phyloP scores from a whole-genome alignment of 2,113 vertebrate species.

The Aythya baeri region DNA sequence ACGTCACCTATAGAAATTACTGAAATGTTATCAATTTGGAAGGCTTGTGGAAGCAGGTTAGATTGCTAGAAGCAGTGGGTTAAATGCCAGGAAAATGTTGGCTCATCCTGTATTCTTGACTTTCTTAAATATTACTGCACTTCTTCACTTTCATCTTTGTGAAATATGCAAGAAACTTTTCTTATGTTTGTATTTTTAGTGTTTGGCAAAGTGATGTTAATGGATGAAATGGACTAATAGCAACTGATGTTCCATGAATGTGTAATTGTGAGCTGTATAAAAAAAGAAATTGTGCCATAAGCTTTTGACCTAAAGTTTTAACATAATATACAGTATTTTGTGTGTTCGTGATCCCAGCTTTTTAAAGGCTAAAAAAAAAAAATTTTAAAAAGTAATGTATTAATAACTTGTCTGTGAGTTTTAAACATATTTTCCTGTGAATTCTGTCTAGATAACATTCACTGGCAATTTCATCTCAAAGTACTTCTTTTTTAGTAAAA shows the following conservation, averaged over 20 bases:
- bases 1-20: background rate
- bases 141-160: constrained; percentile 71
- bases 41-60: constrained; percentile 32
- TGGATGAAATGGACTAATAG: constrained; percentile 6
- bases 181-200: constrained; percentile 62
- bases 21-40: background rate
- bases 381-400: constrained; percentile 12
- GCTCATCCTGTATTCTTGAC: constrained; percentile 47
- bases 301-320: constrained; percentile 52
- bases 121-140: constrained; percentile 66
- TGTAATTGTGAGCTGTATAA: constrained; percentile 50
- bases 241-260: constrained; percentile 27
- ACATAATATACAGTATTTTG: constrained; percentile 46
- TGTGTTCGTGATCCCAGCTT: constrained; percentile 58
- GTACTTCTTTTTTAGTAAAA: constrained; percentile 54
- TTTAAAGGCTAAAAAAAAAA: constrained; percentile 41
- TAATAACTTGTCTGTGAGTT: constrained; percentile 64
- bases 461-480: constrained; percentile 58
- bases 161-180: constrained; percentile 72
- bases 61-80: constrained; percentile 6
- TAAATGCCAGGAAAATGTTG: constrained; percentile 41
- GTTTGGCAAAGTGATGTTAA: constrained; percentile 21
- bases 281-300: constrained; percentile 63
- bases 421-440: constrained; percentile 58
- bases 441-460: constrained; percentile 23